Evolutionary conservation across 2,113 vertebrate genomes (phyloP), one percentile per base, ranked within the genome.

Genomic region (Nicator chloris): DNA sequence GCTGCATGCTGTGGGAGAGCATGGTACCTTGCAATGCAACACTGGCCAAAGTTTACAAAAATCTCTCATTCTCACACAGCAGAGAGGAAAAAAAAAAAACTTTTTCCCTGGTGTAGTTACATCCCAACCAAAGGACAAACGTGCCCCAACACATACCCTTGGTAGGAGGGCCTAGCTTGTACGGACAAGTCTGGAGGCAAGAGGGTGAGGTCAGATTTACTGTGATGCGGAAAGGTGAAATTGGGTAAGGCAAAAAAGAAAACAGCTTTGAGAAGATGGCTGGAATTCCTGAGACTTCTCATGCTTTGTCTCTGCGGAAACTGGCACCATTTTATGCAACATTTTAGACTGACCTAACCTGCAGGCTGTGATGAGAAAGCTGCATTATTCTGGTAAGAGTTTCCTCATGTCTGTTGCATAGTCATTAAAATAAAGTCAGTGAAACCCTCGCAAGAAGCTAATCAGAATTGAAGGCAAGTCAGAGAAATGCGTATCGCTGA

Each of bases 151-250:
- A 87, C 33, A 92, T 37, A 49, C 12, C 47, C 70, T 64, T 57
- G 79, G 61, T 57, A 51, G 5, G 6, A 80, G 57, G 75, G 61
- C 82, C 86, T 15, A 87, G n/a, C 92, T 90, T 94, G 90, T 72
- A 73, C 2, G 4, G 73, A 65, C 82, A 95, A 90, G 94, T 77
- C 92, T 76, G 30, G 57, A 91, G 82, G 88, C 57, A 88, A 73
- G 17, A 94, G 65, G 71, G 84, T 85, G 85, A 95, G 79, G 87
- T 88, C 85, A 90, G 69, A 84, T 90, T 81, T 71, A 68, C 71
- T 33, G 30, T 75, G 35, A 85, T 57, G 51, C 80, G 6, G 47
- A 82, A 87, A 94, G 64, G 51, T 63, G 11, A 90, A 90, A 88
- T 12, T 40, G 72, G 49, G 79, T 50, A 71, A 87, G 60, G 33